Conservation (phyloP, 2,797 vertebrate genomes). For the Geotrypetes seraphini region DNA sequence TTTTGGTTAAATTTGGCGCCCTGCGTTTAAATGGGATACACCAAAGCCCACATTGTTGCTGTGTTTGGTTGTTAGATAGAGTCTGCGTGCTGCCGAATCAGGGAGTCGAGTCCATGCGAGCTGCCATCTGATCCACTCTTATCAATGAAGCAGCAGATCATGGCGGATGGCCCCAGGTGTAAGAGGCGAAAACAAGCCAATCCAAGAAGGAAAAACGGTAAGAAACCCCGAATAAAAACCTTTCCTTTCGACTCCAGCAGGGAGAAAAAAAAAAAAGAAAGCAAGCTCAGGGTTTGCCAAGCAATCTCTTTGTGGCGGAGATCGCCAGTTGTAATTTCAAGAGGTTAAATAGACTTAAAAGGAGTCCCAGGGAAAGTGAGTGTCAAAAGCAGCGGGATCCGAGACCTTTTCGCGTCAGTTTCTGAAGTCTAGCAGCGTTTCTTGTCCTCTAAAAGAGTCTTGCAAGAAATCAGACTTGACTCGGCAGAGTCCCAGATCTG, state of each 20-base stretch:
- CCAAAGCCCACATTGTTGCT: constrained; percentile 66
- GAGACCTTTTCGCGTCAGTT: neutral
- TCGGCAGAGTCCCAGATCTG: neutral
- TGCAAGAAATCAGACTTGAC: constrained; percentile 1
- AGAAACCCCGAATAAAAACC: constrained; percentile 54
- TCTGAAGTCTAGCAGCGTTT: too few species aligned
- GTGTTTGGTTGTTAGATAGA: constrained; percentile 81
- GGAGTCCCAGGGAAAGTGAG: constrained; percentile 35
- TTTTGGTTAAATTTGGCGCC: constrained; percentile 55
- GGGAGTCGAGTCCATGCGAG: constrained; percentile 89
- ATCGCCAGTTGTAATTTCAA: constrained; percentile 30
- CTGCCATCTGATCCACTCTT: constrained; percentile 94
- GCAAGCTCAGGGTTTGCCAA: constrained; percentile 2
- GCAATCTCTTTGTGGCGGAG: constrained; percentile 28
- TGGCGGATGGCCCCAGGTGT: constrained; percentile 89
- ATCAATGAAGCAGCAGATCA: constrained; percentile 97
- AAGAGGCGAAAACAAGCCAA: constrained; percentile 98
- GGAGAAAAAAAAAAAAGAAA: neutral
- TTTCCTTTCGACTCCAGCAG: constrained; percentile 22
- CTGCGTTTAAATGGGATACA: constrained; percentile 59
- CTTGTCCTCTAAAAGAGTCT: too few species aligned
- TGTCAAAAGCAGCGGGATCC: constrained; percentile 8
- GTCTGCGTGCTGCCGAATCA: constrained; percentile 71
- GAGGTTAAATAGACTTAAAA: constrained; percentile 28
- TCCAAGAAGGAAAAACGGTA: constrained; percentile 97